A percentile compares a stretch with the other conserved stretches of the same genome.
Evolutionary conservation across 1,140 invertebrate genomes (phyloP).

Genomic region (Phocides pigmalion): DNA sequence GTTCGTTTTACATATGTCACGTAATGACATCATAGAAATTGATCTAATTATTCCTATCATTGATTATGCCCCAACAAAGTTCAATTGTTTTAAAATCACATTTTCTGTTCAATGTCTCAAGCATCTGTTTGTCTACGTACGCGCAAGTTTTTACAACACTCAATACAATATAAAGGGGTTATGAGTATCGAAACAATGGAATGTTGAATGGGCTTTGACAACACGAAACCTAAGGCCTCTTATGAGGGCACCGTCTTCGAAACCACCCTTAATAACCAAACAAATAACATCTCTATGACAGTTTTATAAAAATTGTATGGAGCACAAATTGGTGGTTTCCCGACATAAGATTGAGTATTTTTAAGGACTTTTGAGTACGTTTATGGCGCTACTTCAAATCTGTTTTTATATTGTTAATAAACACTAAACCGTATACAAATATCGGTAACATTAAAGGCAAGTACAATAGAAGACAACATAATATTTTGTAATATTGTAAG

Average conservation of each 20-base stretch:
- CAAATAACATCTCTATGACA: slow-evolving; percentile 11
- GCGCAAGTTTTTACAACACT: slow-evolving; percentile 8
- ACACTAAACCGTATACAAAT: background rate
- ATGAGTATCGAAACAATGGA: slow-evolving; percentile 61
- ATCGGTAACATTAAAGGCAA: no score
- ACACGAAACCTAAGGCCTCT: slow-evolving; percentile 38
- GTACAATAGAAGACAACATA: no score
- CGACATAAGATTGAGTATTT: background rate
- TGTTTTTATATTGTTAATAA: background rate
- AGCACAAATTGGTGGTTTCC: slow-evolving; percentile 7
- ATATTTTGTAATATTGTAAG: no score
- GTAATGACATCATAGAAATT: no score
- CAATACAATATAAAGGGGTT: slow-evolving; percentile 56
- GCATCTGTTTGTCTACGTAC: slow-evolving; percentile 5
- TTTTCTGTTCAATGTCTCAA: slow-evolving; percentile 10
- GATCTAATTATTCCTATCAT: background rate
- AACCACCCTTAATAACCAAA: slow-evolving; percentile 10
- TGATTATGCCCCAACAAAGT: background rate
- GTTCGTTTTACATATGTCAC: no score
- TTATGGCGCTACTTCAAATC: background rate
- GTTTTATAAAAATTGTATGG: background rate
- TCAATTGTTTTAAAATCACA: background rate
- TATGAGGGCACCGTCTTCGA: slow-evolving; percentile 40
- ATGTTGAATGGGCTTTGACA: slow-evolving; percentile 50
- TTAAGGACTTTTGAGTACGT: background rate